Evolutionary conservation across 2,888 invertebrate genomes (phyloP), one percentile per base, ranked within the genome.

Genomic region (Athrips mouffetella): DNA sequence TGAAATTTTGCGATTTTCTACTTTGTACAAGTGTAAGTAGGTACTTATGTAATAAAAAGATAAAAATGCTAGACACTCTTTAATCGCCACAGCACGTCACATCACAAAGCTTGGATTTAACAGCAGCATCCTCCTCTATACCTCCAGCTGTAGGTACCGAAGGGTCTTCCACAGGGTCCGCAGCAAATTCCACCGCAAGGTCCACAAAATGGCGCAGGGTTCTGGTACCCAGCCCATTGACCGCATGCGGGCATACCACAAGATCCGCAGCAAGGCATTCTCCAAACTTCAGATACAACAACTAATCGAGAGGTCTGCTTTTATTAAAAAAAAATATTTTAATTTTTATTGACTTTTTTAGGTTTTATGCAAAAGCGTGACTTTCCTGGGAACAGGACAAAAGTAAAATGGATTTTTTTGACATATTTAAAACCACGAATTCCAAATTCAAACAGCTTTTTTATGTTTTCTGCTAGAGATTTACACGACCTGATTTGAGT

Each of bases 101-200:
- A 18, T 21, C 1, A 37, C 35, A 35, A 11, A n/a, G 16, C 10
- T 6, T 8, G 11, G 13, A 8, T 1, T 20, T 30, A 49, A 13
- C 70, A 70, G 31, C 64, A 65, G 4, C 56, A n/a, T 3, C 56
- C n/a, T 2, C 71, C 60, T 8, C 68, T 59, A 50, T 58, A 77
- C 11, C 80, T 63, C 73, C 75, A 81, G 62, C 83, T 82, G 60
- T 83, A 83, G 11, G 69, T 67, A 1, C 83, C 83, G 52, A 82
- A 83, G 29, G 81, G 80, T 29, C 58, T 64, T 10, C 81, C 80
- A 45, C 73, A 72, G 2, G 74, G 71, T 0, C 71, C 63, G n/a
- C 58, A 50, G 55, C 73, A 74, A 2, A 70, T 62, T 2, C 59
- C 60, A 10, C 55, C 48, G 30, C 71, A 70, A 27, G 62, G 62